phyloP scores from a whole-genome alignment of 2,797 vertebrate species.

The Karalla daura region DNA sequence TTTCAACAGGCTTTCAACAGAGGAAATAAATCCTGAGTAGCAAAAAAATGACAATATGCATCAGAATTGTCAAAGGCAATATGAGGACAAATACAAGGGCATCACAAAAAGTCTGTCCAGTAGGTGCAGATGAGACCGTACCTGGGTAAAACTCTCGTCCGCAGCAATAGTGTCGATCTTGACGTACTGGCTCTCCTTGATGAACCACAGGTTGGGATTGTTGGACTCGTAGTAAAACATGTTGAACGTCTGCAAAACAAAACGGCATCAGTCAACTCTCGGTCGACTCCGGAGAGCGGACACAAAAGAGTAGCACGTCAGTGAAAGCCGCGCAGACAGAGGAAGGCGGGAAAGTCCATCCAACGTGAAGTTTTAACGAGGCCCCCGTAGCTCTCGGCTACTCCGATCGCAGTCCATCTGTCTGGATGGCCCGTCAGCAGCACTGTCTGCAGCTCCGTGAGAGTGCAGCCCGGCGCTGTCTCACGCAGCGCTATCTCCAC shows the following conservation, averaged over 20 bases:
- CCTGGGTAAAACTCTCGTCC: constrained; percentile 90
- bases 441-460: constrained; percentile 23
- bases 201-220: constrained; percentile 86
- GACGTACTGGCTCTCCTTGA: constrained; percentile 87
- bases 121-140: constrained; percentile 46
- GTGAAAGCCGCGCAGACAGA: background rate
- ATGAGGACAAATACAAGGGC: too few relatives aligned
- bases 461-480: constrained; percentile 25
- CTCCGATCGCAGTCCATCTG: constrained; percentile 49
- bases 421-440: constrained; percentile 46
- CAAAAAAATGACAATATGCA: too few relatives aligned
- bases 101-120: too few relatives aligned
- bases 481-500: constrained; percentile 33
- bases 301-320: constrained; percentile 7
- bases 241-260: constrained; percentile 86
- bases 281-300: background rate
- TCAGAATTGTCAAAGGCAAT: too few relatives aligned
- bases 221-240: constrained; percentile 90
- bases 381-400: constrained; percentile 11
- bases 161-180: constrained; percentile 90
- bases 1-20: background rate
- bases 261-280: constrained; percentile 13
- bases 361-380: constrained; percentile 47
- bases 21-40: background rate
- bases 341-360: constrained; percentile 19